phyloP scores from a whole-genome alignment of 2,888 invertebrate species.

The Eurytoma adleriae region DNA sequence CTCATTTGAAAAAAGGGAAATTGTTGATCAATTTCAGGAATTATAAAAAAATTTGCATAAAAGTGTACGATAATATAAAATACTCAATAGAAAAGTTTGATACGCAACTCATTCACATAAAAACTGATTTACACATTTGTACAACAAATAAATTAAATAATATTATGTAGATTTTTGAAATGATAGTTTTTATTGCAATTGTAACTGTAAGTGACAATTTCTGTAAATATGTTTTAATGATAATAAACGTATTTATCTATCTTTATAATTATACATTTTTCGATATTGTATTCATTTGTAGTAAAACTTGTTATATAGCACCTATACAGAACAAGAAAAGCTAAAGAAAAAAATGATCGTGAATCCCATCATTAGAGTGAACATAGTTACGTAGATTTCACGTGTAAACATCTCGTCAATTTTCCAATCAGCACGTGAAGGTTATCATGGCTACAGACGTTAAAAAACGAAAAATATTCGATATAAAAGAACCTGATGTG shows the following conservation, averaged over 20 bases:
- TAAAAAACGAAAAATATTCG: slow-evolving; percentile 47
- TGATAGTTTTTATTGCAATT: background rate
- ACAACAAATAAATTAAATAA: too few relatives aligned
- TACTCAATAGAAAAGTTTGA: too few relatives aligned
- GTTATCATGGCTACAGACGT: slow-evolving; percentile 46
- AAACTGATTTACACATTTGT: too few relatives aligned
- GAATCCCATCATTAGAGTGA: background rate
- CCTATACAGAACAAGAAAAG: background rate
- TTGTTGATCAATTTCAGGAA: too few relatives aligned
- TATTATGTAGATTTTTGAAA: background rate
- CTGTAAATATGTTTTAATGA: background rate
- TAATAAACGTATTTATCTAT: background rate
- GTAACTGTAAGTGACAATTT: background rate
- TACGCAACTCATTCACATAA: too few relatives aligned
- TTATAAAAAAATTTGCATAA: too few relatives aligned
- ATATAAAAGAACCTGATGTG: slow-evolving; percentile 52
- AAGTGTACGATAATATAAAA: too few relatives aligned
- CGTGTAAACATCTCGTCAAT: background rate
- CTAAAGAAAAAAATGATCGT: too few relatives aligned
- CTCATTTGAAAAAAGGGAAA: too few relatives aligned
- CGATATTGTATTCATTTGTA: too few relatives aligned
- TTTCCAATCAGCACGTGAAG: background rate
- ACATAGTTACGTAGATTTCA: background rate
- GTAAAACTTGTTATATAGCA: background rate
- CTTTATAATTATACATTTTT: too few relatives aligned